A percentile compares a stretch with the other conserved stretches of the same genome.
phyloP scores from a whole-genome alignment of 2,888 invertebrate species.

The Vesta saturnalis region DNA sequence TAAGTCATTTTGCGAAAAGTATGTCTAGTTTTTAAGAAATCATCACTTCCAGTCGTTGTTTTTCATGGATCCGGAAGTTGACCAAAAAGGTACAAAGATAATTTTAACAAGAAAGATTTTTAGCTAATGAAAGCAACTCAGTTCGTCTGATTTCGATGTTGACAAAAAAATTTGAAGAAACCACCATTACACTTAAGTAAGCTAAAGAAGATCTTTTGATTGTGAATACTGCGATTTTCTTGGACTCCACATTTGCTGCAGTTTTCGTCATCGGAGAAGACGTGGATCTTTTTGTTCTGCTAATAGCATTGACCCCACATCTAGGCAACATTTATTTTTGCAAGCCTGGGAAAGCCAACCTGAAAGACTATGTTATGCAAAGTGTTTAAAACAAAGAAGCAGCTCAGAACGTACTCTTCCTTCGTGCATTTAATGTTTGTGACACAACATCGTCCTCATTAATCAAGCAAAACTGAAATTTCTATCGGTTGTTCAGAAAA shows the following conservation, averaged over 20 bases:
- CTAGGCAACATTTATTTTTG: not conserved
- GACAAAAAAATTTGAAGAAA: not conserved
- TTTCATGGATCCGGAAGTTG: not conserved
- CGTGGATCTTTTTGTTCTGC: not conserved
- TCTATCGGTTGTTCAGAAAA: constrained; percentile 26
- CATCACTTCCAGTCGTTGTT: not conserved
- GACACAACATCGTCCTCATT: constrained; percentile 35
- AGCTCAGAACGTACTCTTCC: too few relatives aligned
- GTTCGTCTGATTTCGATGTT: not conserved
- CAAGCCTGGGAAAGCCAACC: constrained; percentile 29
- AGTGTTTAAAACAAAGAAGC: constrained; percentile 13
- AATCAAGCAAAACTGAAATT: constrained; percentile 41
- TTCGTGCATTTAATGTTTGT: constrained; percentile 38
- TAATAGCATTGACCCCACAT: not conserved
- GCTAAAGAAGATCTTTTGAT: not conserved
- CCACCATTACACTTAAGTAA: not conserved
- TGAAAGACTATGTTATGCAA: not conserved
- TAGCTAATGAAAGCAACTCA: not conserved
- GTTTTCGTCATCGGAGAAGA: not conserved
- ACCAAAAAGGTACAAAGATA: not conserved
- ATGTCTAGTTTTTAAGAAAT: constrained; percentile 1
- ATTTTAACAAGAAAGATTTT: not conserved
- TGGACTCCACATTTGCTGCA: not conserved
- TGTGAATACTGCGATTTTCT: too few relatives aligned
- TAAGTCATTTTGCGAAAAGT: not conserved